phyloP scores from a whole-genome alignment of 2,113 vertebrate genomes.

The Anoplopoma fimbria region DNA sequence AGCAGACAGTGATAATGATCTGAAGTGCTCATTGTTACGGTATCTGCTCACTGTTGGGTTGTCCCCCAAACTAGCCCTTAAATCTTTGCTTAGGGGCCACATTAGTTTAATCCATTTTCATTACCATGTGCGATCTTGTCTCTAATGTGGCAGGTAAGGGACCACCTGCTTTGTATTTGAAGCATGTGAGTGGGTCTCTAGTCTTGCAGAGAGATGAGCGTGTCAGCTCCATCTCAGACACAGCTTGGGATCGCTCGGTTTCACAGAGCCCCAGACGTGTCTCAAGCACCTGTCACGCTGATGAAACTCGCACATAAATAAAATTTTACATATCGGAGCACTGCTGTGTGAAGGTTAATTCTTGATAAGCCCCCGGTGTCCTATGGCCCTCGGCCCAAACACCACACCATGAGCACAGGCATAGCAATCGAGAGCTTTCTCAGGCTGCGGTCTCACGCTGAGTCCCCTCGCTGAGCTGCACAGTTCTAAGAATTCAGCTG shows the following conservation, averaged over 20 bases:
- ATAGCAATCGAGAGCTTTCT: constrained; percentile 65
- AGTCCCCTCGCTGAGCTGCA: constrained; percentile 32
- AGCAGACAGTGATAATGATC: constrained; percentile 32
- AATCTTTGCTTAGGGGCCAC: constrained; percentile 45
- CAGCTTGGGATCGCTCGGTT: constrained; percentile 70
- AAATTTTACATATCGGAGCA: constrained; percentile 71
- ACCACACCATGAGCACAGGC: constrained; percentile 45
- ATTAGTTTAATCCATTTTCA: constrained; percentile 58
- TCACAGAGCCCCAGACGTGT: constrained; percentile 51
- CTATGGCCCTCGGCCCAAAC: constrained; percentile 41
- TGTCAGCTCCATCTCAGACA: constrained; percentile 68
- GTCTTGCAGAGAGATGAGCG: constrained; percentile 55
- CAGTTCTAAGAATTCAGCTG: constrained; percentile 59
- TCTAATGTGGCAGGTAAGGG: constrained; percentile 65
- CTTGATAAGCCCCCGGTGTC: constrained; percentile 64
- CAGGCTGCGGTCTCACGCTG: constrained; percentile 47
- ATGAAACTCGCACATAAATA: constrained; percentile 70
- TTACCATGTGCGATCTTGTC: constrained; percentile 46
- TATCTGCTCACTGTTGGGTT: constrained; percentile 17
- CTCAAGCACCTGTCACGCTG: constrained; percentile 66
- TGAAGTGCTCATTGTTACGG: constrained; percentile 9
- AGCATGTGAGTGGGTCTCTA: constrained; percentile 40
- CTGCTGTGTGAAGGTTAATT: constrained; percentile 73
- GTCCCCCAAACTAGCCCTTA: constrained; percentile 15
- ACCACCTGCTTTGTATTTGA: constrained; percentile 69